Conservation (phyloP, 2,888 invertebrate species). For the Gerosis bhagava region DNA sequence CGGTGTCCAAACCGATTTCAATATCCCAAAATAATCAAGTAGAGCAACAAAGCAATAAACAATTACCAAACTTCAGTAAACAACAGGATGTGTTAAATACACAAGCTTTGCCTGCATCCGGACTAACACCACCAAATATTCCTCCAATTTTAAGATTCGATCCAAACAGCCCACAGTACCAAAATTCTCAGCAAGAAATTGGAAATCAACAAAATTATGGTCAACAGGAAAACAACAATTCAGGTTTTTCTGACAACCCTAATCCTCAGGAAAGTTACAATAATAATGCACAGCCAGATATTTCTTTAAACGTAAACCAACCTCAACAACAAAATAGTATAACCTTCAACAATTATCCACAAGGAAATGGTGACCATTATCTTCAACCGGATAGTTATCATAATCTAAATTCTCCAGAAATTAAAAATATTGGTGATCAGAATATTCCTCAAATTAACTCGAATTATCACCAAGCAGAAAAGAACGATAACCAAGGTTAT, state of each 20-base stretch:
- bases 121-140: background rate
- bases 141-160: background rate
- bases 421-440: background rate
- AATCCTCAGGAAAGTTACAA: too few species aligned
- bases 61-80: background rate
- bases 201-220: constrained; percentile 9
- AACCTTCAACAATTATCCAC: too few species aligned
- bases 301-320: too few species aligned
- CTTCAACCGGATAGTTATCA: too few species aligned
- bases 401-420: too few species aligned
- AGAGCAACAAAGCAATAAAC: constrained; percentile 8
- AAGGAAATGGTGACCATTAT: too few species aligned
- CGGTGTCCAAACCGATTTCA: background rate
- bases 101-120: constrained; percentile 5
- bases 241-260: too few species aligned
- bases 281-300: too few species aligned
- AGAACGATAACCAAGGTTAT: background rate
- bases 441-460: background rate
- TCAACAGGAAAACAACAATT: constrained; percentile 14
- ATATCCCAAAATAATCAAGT: background rate
- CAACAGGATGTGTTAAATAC: constrained; percentile 1
- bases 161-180: constrained; percentile 1
- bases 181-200: background rate
- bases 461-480: background rate
- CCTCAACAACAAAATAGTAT: too few species aligned